Base-by-base conservation (phyloP, 2,888 invertebrate genomes). In the Tetragnatha montana region DNA sequence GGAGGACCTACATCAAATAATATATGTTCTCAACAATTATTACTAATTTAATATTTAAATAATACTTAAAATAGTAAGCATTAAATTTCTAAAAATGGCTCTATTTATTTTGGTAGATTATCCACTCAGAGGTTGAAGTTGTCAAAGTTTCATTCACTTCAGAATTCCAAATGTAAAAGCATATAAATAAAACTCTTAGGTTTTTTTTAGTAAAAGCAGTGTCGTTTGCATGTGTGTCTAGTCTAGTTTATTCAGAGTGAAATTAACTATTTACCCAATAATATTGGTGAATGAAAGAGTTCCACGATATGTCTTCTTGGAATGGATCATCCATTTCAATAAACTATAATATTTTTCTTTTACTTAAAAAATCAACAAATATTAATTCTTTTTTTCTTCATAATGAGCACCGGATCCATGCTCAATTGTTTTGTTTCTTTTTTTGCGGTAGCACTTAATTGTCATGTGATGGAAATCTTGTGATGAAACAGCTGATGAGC, bases 241-340 rank as follows among this genome's bases (percentile, higher is more conserved):
- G n/a, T 50, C 17, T 50, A 47, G 19, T 17, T 73, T 14, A 12
- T 22, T 60, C 2, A 4, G 6, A 35, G 19, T 51, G 60, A 22
- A 69, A 60, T 60, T 69, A 76, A 76, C 17, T 6, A 19, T 22
- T 73, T 85, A 89, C 89, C 89, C 89, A 89, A 85, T 89, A 89
- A 81, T 89, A 89, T 70, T 89, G 89, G 17, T 81, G 84, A 21
- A 89, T 51, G 47, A 89, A 89, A 68, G 69, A 70, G 22, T 81
- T 76, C 81, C 81, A 89, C 4, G 89, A 81, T 70, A 84, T 84
- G 75, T 89, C 81, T 35, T 89, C 89, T 69, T 89, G 79, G 35
- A 81, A 85, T 21, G 81, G 80, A 75, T 89, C 89, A 47, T 85
- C 50, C 89, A 89, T 89, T 75, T 22, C 75, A 8, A 76, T 19